Evolutionary conservation across 2,888 invertebrate genomes (phyloP).

Genomic region (Omphaloscelis lunosa): DNA sequence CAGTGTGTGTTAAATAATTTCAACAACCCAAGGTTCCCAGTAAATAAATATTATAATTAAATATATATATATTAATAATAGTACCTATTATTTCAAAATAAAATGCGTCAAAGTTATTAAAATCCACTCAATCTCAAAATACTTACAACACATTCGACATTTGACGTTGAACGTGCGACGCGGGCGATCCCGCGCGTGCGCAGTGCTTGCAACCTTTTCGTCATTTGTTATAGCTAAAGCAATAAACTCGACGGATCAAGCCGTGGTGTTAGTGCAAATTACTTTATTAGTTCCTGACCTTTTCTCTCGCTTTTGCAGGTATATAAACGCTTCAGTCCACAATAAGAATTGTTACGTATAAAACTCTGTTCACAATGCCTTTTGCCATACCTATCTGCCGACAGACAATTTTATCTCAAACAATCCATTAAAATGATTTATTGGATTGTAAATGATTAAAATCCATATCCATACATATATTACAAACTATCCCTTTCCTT

Average conservation of each 20-base stretch:
- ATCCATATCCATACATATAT: no score
- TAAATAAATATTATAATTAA: background rate
- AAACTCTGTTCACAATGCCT: background rate
- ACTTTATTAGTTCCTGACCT: constrained; percentile 2
- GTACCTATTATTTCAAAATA: constrained; percentile 23
- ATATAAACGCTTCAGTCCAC: no score
- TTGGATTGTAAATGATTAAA: background rate
- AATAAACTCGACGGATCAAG: constrained; percentile 24
- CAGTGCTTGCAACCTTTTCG: constrained; percentile 38
- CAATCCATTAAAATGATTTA: background rate
- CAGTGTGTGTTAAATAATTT: background rate
- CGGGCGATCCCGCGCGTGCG: constrained; percentile 34
- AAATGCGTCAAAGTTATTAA: constrained; percentile 17
- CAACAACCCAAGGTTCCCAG: background rate
- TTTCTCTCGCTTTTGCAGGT: background rate
- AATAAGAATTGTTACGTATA: background rate
- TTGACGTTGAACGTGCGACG: constrained; percentile 20
- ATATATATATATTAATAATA: background rate
- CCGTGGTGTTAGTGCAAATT: constrained; percentile 27
- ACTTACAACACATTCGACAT: constrained; percentile 44
- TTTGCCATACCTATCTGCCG: background rate
- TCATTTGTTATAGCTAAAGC: constrained; percentile 35
- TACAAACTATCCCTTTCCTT: background rate
- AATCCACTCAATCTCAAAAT: constrained; percentile 7
- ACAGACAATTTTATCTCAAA: background rate